Evolutionary conservation across 1,140 invertebrate species (phyloP).

Genomic region (Drosophila fuyamai): DNA sequence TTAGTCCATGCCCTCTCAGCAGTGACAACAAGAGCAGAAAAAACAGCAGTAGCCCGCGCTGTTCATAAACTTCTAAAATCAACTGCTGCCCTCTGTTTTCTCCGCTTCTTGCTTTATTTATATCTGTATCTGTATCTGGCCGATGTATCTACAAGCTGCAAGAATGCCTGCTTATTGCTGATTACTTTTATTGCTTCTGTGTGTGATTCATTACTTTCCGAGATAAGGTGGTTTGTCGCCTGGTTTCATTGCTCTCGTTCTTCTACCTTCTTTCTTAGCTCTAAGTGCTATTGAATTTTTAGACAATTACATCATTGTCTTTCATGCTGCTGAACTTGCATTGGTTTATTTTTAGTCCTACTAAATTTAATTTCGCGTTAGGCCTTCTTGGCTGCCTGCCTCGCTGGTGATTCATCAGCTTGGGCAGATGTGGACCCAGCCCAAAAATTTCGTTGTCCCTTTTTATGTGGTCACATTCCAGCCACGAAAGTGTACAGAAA

Average conservation of each 20-base stretch:
- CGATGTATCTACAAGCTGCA: slow-evolving; percentile 72
- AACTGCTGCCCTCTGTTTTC: slow-evolving; percentile 25
- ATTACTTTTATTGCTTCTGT: slow-evolving; percentile 74
- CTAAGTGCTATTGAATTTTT: slow-evolving; percentile 51
- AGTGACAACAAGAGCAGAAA: slow-evolving; percentile 20
- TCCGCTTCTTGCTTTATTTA: slow-evolving; percentile 29
- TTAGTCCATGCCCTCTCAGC: slow-evolving; percentile 55
- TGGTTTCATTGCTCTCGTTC: slow-evolving; percentile 17
- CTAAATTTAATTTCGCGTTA: slow-evolving; percentile 17
- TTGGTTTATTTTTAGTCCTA: slow-evolving; percentile 44
- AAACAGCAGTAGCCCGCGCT: slow-evolving; percentile 53
- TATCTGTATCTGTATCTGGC: slow-evolving; percentile 62
- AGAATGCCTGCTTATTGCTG: slow-evolving; percentile 68
- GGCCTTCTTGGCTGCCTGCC: slow-evolving; percentile 26
- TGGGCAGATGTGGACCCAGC: slow-evolving; percentile 27
- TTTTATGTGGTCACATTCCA: slow-evolving; percentile 17
- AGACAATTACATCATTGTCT: slow-evolving; percentile 55
- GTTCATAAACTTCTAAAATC: slow-evolving; percentile 61
- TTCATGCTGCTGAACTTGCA: slow-evolving; percentile 26
- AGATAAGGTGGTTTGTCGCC: slow-evolving; percentile 51
- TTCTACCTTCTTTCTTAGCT: slow-evolving; percentile 6
- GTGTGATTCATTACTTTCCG: slow-evolving; percentile 74
- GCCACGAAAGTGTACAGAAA: slow-evolving; percentile 12
- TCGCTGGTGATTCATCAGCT: slow-evolving; percentile 29
- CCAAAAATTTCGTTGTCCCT: slow-evolving; percentile 31